Percentiles rank a stretch among this genome's conserved stretches.
phyloP scores from a whole-genome alignment of 2,888 invertebrate genomes.

The Limenitis camilla region DNA sequence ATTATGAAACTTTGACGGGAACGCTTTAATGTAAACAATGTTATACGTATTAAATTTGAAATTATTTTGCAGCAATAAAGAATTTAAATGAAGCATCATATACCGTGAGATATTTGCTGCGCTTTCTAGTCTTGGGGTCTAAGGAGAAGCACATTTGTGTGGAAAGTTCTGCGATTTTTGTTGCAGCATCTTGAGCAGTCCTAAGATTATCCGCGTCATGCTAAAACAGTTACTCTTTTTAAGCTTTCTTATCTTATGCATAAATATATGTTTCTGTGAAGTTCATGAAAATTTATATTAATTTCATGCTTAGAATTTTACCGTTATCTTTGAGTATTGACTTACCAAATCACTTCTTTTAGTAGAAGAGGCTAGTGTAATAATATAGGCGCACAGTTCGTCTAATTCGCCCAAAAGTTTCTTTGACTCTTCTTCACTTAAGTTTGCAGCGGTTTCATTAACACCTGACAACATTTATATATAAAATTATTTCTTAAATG shows the following conservation, averaged over 20 bases:
- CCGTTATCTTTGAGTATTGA: conserved; percentile 3
- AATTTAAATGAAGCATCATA: conserved; percentile 20
- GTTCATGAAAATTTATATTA: background rate
- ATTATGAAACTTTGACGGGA: conserved; percentile 52
- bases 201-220: conserved; percentile 25
- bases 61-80: background rate
- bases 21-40: conserved; percentile 30
- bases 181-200: conserved; percentile 44
- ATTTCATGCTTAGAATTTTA: background rate
- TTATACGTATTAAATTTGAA: no score
- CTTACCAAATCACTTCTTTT: conserved; percentile 36
- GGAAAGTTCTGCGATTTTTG: conserved; percentile 49
- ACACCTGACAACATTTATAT: conserved; percentile 34
- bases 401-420: conserved; percentile 46
- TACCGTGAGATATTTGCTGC: conserved; percentile 42
- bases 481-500: background rate
- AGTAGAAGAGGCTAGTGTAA: conserved; percentile 29
- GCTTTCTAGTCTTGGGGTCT: conserved; percentile 40
- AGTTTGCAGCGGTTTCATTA: conserved; percentile 40
- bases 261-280: background rate
- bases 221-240: conserved; percentile 11
- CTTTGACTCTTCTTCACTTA: conserved; percentile 40
- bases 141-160: conserved; percentile 52
- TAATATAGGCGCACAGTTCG: conserved; percentile 41
- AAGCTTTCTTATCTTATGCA: background rate